Evolutionary conservation across 2,113 vertebrate species (phyloP).

Genomic region (Channa argus): DNA sequence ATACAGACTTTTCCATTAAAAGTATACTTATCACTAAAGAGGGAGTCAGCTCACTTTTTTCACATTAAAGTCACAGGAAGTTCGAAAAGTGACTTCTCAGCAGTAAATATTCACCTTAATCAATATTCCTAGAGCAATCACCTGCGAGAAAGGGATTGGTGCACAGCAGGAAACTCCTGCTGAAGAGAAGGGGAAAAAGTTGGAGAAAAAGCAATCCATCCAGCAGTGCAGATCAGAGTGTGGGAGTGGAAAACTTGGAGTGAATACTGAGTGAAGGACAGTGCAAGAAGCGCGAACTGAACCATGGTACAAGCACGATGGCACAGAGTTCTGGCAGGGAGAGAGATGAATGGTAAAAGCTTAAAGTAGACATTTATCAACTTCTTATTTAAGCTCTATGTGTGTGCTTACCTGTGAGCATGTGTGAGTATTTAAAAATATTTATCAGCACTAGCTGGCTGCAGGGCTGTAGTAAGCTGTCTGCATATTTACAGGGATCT

Average conservation of each 20-base stretch:
- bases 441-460: constrained; percentile 30
- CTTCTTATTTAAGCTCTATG: background rate
- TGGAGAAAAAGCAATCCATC: constrained; percentile 60
- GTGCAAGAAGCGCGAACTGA: constrained; percentile 25
- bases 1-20: constrained; percentile 23
- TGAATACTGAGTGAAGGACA: constrained; percentile 67
- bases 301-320: constrained; percentile 23
- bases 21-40: constrained; percentile 27
- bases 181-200: constrained; percentile 48
- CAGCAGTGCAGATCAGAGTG: constrained; percentile 60
- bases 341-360: constrained; percentile 3
- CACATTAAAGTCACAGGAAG: constrained; percentile 75
- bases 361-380: constrained; percentile 13
- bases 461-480: constrained; percentile 35
- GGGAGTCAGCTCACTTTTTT: constrained; percentile 58
- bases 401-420: background rate
- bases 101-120: constrained; percentile 76
- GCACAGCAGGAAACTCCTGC: constrained; percentile 77
- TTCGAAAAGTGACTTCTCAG: constrained; percentile 79
- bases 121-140: constrained; percentile 85
- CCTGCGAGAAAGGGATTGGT: constrained; percentile 77
- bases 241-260: constrained; percentile 47
- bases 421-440: constrained; percentile 6
- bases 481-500: constrained; percentile 52
- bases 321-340: constrained; percentile 5